These are phyloP conservation scores for Leucozona laternaria DNA, from an alignment of 2,888 invertebrate genomes.

Conservation along the genomic window DNA sequence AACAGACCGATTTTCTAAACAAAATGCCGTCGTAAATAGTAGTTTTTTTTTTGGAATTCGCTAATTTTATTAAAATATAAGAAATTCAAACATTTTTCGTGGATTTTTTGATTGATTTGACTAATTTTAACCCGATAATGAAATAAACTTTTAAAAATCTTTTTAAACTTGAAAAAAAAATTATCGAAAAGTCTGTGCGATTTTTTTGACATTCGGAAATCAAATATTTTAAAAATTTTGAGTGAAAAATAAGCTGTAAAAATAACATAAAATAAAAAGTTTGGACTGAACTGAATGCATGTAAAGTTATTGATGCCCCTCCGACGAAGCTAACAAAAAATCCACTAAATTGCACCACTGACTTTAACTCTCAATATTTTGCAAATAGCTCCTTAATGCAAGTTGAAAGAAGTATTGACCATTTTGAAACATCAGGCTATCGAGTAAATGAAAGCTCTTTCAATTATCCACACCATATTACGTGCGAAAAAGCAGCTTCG, in stretches of 20 bases:
- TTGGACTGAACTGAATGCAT: background rate
- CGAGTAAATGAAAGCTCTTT: background rate
- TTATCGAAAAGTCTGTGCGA: background rate
- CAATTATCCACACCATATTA: background rate
- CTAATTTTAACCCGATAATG: too few relatives aligned
- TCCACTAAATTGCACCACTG: background rate
- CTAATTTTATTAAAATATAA: too few relatives aligned
- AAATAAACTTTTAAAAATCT: too few relatives aligned
- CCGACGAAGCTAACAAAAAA: too few relatives aligned
- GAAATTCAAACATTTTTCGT: too few relatives aligned
- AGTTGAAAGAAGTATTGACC: background rate
- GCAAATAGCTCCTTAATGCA: background rate
- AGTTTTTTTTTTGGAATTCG: too few relatives aligned
- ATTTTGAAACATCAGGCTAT: background rate
- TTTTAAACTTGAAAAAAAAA: background rate
- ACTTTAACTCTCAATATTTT: background rate
- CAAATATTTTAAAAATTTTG: background rate
- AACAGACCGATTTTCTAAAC: too few relatives aligned
- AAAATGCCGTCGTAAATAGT: too few relatives aligned
- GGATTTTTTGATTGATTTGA: too few relatives aligned
- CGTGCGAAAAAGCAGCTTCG: background rate
- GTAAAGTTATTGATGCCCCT: background rate
- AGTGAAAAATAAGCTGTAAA: background rate
- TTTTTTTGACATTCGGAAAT: background rate
- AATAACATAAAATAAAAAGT: background rate